Base-by-base conservation (phyloP, 2,888 invertebrate species). In the Sycophila texana region DNA sequence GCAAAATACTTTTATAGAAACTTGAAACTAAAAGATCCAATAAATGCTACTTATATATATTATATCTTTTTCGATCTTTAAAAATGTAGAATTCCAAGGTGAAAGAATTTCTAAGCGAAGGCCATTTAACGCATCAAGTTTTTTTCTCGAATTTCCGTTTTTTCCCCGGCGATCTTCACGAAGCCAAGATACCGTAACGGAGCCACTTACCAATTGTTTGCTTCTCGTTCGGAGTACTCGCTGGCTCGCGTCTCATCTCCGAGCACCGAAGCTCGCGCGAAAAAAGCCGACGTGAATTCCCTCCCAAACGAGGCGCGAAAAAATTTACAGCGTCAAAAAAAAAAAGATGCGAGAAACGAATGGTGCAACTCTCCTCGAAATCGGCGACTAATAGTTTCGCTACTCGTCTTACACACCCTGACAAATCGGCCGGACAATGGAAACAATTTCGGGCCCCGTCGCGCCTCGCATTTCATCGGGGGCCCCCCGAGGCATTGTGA, bases 401-500 rank as follows among this genome's bases (percentile, higher is more conserved):
- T 87, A 89, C 89, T 60, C 77, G 82, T 82, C 75, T 80, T 82
- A 80, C 79, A 72, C 77, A 87, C 87, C 89, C 85, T 87, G 88
- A 88, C 89, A 89, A 90, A 90, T 89, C 86, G 88, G 77, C 74
- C 77, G 86, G 84, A 89, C 89, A 90, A 90, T 89, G 87, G 86
- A 89, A 89, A 90, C 87, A 88, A 89, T 90, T 89, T 88, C 86
- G 83, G 83, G 84, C 83, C 84, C 84, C 84, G 82, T 14, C 39
- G 84, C 84, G 83, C 86, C 26, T 63, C 53, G 58, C 66, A 71
- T 57, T 72, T 66, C 84, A 88, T 89, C 88, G 88, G 80, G 20
- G 53, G 20, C 74, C 49, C 61, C 16, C 47, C 47, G 63, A 39
- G 47, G 47, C 39, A 63, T 47, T 13, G 63, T 14, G n/a, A 53